Percentiles rank a stretch among this genome's conserved stretches.
These are phyloP conservation scores for Danio rerio DNA, from an alignment of 2,113 vertebrate species.

Conservation along the genomic window DNA sequence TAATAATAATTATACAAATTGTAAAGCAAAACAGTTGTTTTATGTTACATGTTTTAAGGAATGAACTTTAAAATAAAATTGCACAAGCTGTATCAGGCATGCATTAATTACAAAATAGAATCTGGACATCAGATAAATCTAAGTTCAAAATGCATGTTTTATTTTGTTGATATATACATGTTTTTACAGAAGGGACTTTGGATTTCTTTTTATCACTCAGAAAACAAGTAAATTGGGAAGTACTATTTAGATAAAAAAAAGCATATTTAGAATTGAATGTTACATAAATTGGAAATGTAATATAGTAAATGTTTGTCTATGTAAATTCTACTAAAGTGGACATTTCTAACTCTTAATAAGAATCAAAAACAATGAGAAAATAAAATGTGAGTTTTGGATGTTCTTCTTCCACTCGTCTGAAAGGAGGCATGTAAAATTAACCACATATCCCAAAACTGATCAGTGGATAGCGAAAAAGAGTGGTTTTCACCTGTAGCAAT, in stretches of 20 bases:
- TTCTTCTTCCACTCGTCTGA: background rate
- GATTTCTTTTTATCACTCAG: background rate
- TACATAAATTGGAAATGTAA: background rate
- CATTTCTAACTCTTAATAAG: background rate
- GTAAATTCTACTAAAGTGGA: background rate
- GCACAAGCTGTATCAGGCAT: background rate
- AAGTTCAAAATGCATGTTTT: background rate
- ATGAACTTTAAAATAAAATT: background rate
- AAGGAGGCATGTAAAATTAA: background rate
- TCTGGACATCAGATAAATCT: background rate
- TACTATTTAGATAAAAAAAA: background rate
- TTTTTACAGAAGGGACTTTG: background rate
- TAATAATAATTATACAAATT: background rate
- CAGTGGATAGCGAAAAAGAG: background rate
- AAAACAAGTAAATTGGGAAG: background rate
- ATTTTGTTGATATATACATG: background rate
- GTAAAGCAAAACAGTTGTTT: background rate
- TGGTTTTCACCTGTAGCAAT: background rate
- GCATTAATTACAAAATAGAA: background rate
- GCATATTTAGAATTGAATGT: background rate
- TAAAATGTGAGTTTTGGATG: background rate
- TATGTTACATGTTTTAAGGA: background rate
- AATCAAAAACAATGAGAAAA: too few relatives aligned
- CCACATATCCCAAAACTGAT: background rate
- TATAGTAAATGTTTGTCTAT: background rate